A percentile compares a stretch with the other conserved stretches of the same genome.
phyloP scores from a whole-genome alignment of 2,888 invertebrate genomes.

The Agelastica alni region DNA sequence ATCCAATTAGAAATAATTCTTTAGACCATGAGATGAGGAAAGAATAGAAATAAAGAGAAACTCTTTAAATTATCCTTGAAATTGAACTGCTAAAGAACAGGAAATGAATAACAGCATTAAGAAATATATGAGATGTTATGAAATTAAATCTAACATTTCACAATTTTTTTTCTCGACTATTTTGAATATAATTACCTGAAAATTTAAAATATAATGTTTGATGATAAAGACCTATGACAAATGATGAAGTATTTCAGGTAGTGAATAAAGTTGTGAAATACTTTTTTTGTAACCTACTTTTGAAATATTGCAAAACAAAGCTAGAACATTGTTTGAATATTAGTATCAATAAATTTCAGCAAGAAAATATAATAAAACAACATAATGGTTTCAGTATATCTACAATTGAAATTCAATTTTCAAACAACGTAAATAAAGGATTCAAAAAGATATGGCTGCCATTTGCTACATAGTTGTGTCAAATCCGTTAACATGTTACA shows the following conservation, averaged over 20 bases:
- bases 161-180: neutral
- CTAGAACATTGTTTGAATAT: constrained; percentile 27
- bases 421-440: constrained; percentile 36
- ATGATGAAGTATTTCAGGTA: constrained; percentile 18
- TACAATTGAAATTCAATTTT: constrained; percentile 14
- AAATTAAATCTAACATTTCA: constrained; percentile 8
- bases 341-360: constrained; percentile 32
- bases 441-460: constrained; percentile 44
- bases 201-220: neutral
- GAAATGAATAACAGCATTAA: neutral
- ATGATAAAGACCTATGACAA: constrained; percentile 23
- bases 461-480: constrained; percentile 40
- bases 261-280: constrained; percentile 45
- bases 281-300: constrained; percentile 53
- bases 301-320: constrained; percentile 44
- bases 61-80: constrained; percentile 20
- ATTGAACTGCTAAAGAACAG: constrained; percentile 4
- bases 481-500: constrained; percentile 35
- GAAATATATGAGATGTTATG: neutral
- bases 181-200: neutral
- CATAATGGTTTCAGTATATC: constrained; percentile 4
- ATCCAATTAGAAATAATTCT: neutral
- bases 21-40: constrained; percentile 1
- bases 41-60: constrained; percentile 3
- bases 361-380: constrained; percentile 30